Evolutionary conservation across 2,888 invertebrate genomes (phyloP).

Genomic region (Stenurella melanura): DNA sequence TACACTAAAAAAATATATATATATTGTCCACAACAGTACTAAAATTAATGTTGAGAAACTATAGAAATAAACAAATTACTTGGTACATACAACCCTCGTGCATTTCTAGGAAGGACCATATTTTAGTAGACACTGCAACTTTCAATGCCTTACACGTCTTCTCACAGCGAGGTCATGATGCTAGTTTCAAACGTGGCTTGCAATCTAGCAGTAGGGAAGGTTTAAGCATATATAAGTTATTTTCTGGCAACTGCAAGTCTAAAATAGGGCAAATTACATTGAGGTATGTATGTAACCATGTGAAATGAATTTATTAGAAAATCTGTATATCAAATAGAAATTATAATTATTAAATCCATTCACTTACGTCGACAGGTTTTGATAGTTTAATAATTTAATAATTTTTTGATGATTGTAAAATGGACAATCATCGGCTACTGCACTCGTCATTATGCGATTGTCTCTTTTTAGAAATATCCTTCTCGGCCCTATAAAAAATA

Average conservation of each 20-base stretch:
- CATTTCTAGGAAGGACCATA: slow-evolving; percentile 78
- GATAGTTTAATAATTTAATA: no score
- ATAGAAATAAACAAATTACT: no score
- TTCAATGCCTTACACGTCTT: slow-evolving; percentile 87
- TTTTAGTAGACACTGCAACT: slow-evolving; percentile 83
- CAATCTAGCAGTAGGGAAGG: slow-evolving; percentile 80
- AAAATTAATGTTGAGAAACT: no score
- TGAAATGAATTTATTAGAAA: background rate
- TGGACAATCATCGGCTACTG: no score
- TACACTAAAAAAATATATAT: no score
- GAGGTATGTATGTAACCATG: slow-evolving; percentile 75
- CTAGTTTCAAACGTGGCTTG: slow-evolving; percentile 82
- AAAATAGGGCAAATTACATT: slow-evolving; percentile 79
- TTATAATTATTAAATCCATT: no score
- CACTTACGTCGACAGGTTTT: no score
- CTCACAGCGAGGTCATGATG: slow-evolving; percentile 82
- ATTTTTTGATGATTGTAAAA: no score
- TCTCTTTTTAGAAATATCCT: slow-evolving; percentile 78
- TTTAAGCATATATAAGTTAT: slow-evolving; percentile 82
- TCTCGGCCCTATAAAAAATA: slow-evolving; percentile 82
- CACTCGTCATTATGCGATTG: background rate
- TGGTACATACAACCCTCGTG: no score
- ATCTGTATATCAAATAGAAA: no score
- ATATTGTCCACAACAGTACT: no score
- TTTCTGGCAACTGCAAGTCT: slow-evolving; percentile 80